phyloP scores from a whole-genome alignment of 2,888 invertebrate species.

The Andrena hattorfiana region DNA sequence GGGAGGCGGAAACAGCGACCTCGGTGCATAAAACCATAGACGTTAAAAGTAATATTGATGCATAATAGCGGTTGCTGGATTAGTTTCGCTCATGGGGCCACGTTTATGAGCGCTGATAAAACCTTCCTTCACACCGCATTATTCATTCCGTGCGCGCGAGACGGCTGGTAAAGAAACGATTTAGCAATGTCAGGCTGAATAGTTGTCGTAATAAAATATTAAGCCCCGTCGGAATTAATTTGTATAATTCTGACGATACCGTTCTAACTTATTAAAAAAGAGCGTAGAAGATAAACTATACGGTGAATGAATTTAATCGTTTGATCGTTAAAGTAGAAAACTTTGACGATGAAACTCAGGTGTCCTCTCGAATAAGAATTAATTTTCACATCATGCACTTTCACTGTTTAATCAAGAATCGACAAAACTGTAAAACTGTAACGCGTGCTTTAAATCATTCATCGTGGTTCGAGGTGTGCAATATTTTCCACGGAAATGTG shows the following conservation, averaged over 20 bases:
- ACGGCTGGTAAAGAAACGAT: constrained; percentile 22
- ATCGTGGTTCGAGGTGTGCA: not conserved
- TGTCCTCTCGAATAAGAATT: too few species aligned
- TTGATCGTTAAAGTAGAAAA: too few species aligned
- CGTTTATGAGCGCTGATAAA: constrained; percentile 49
- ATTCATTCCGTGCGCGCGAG: not conserved
- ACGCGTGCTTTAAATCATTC: not conserved
- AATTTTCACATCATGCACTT: too few species aligned
- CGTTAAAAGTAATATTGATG: constrained; percentile 47
- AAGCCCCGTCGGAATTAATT: not conserved
- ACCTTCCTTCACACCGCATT: not conserved
- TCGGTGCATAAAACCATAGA: constrained; percentile 36
- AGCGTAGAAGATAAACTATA: too few species aligned
- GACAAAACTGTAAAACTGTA: not conserved
- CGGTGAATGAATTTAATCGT: too few species aligned
- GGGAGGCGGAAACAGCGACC: not conserved
- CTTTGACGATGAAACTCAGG: too few species aligned
- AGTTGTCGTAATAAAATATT: not conserved
- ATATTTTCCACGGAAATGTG: not conserved
- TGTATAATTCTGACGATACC: too few species aligned
- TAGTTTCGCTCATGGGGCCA: constrained; percentile 19
- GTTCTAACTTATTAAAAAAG: too few species aligned
- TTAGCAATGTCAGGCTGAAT: not conserved
- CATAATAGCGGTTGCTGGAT: constrained; percentile 36
- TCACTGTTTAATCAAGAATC: not conserved